These are phyloP conservation scores for Corvus hawaiiensis DNA, from an alignment of 2,113 vertebrate species.

Conservation along the genomic window DNA sequence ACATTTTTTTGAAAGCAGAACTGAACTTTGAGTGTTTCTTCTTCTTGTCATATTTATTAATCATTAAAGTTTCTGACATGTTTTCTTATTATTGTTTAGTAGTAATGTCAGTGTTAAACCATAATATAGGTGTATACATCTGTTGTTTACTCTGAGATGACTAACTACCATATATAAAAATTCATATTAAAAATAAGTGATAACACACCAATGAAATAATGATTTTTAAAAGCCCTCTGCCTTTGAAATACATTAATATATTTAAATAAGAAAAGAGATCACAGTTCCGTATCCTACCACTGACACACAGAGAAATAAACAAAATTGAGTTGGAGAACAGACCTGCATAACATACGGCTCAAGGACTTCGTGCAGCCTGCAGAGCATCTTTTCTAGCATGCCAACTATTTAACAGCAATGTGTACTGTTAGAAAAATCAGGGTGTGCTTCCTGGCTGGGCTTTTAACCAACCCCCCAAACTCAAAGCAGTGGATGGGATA, in stretches of 20 bases:
- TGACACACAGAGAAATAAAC: not conserved
- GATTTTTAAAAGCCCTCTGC: constrained; percentile 11
- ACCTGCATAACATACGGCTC: not conserved
- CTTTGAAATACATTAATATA: constrained; percentile 50
- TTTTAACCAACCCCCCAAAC: not conserved
- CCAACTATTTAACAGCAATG: constrained; percentile 27
- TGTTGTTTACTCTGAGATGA: constrained; percentile 76
- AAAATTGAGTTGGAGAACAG: constrained; percentile 12
- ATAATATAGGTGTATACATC: constrained; percentile 75
- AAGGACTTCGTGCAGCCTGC: not conserved
- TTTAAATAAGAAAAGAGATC: constrained; percentile 35
- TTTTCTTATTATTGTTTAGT: constrained; percentile 77
- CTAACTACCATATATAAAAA: constrained; percentile 66
- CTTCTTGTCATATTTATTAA: constrained; percentile 68
- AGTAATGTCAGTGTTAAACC: constrained; percentile 61
- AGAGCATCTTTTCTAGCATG: not conserved
- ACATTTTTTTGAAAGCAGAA: not conserved
- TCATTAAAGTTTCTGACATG: constrained; percentile 72
- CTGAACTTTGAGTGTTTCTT: constrained; percentile 56
- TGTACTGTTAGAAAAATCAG: not conserved
- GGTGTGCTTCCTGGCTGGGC: not conserved
- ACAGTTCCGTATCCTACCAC: not conserved
- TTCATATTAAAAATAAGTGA: constrained; percentile 51
- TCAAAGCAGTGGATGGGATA: not conserved
- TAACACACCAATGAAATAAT: constrained; percentile 41